Evolutionary conservation across 2,797 vertebrate species (phyloP).

Genomic region (Coregonus ussuriensis): DNA sequence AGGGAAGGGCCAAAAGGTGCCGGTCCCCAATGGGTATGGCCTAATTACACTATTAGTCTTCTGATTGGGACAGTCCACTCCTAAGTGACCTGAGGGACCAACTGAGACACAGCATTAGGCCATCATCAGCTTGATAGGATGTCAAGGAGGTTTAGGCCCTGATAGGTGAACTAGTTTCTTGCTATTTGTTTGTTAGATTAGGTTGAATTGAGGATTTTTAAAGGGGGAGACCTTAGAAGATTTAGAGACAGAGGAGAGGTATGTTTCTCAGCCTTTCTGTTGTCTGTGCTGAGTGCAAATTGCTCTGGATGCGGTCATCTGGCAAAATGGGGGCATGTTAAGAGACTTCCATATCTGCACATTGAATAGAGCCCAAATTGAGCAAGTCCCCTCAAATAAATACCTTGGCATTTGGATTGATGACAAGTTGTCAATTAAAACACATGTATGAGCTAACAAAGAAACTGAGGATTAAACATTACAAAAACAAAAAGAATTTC

Average conservation of each 20-base stretch:
- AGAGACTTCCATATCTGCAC: no score
- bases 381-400: no score
- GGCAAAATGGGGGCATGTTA: no score
- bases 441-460: no score
- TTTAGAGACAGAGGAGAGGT: no score
- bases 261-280: background rate
- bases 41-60: constrained; percentile 86
- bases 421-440: no score
- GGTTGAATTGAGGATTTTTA: background rate
- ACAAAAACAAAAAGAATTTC: no score
- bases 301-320: no score
- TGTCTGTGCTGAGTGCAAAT: background rate
- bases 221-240: no score
- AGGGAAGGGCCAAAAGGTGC: constrained; percentile 74
- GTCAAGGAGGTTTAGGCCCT: constrained; percentile 41
- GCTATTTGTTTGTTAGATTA: background rate
- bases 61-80: constrained; percentile 73
- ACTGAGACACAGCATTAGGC: constrained; percentile 57
- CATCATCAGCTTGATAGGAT: constrained; percentile 64
- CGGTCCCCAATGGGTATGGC: constrained; percentile 72
- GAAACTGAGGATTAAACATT: no score
- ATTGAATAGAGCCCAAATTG: no score
- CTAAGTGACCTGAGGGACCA: constrained; percentile 76
- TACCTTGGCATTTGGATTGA: no score
- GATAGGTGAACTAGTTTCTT: constrained; percentile 29